Percentiles rank a stretch among this genome's conserved stretches.
Conservation (phyloP, 1,140 invertebrate genomes). For the Drosophila sechellia region DNA sequence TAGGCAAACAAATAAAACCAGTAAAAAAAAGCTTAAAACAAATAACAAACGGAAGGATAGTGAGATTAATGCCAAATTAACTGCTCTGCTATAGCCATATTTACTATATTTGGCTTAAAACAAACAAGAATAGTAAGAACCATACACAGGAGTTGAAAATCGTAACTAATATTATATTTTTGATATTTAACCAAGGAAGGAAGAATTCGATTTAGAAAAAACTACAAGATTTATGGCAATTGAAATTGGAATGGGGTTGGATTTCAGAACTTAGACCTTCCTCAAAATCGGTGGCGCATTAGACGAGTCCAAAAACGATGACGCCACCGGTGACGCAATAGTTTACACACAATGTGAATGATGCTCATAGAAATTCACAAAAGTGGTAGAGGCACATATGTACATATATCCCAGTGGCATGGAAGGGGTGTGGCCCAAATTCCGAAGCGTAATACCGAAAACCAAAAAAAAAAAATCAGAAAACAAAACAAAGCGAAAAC, state of each 20-base stretch:
- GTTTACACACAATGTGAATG: conserved; percentile 41
- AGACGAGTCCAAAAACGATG: conserved; percentile 40
- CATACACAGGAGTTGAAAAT: background rate
- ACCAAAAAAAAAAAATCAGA: background rate
- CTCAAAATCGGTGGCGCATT: conserved; percentile 31
- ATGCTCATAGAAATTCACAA: conserved; percentile 30
- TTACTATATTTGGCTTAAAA: no score
- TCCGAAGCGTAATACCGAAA: conserved; percentile 24
- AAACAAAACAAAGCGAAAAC: conserved; percentile 3
- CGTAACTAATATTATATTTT: no score
- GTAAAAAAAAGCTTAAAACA: background rate
- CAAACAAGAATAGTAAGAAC: no score
- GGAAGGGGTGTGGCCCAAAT: conserved; percentile 21
- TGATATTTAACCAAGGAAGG: no score
- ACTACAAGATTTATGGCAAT: no score
- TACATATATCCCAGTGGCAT: background rate
- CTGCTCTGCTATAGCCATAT: no score
- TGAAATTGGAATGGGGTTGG: background rate
- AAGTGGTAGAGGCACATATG: background rate
- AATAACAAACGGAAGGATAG: no score
- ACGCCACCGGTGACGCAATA: conserved; percentile 66
- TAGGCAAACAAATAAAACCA: conserved; percentile 1
- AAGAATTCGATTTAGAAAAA: background rate
- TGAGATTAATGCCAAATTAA: no score
- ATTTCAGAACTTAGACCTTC: conserved; percentile 13